Base-by-base conservation (phyloP, 2,888 invertebrate species). In the Zygothrica quintamaculata region DNA sequence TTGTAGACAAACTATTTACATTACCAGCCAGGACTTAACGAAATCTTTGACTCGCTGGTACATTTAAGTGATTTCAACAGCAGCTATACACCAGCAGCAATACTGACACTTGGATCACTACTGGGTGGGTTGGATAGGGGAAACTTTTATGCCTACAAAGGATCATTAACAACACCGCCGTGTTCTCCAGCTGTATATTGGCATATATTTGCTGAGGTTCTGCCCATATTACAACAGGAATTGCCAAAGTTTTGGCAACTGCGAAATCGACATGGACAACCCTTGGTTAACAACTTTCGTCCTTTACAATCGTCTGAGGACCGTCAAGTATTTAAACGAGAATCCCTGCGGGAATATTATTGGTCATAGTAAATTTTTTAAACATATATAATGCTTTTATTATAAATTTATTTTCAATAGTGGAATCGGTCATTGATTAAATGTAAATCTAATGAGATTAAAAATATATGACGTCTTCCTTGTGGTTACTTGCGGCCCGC, bases 161-260 rank as follows among this genome's bases (percentile, higher is more conserved):
- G 96, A 0, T 96, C 95, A 0, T 91, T 96, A 42, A 96, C 96
- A 3, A 95, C 95, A 0, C 96, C 96, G 0, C 92, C 87, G 0
- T 96, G 96, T 87, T 93, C 93, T 46, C 95, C 96, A 78, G 92
- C 92, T 0, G 95, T 95, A 33, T 92, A 93, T 5, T 96, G 95
- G 95, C 94, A 94, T 18, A 92, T 96, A 0, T 92, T 94, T 59
- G 91, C 92, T 0, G 91, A 93, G n/a, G 91, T 92, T n/a, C 75
- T 93, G 25, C 91, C 92, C 0, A 91, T 94, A 58, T 84, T 89
- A 0, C 65, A 78, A 7, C 44, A 42, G 11, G 84, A 88, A 50
- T 39, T 89, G 39, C 79, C 79, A 0, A 88, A 87, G 57, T 89
- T 89, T 47, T 89, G 89, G 89, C 73, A 75, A 7, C 29, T 89